Evolutionary conservation across 2,888 invertebrate genomes (phyloP).

Genomic region (Erebia aethiops): DNA sequence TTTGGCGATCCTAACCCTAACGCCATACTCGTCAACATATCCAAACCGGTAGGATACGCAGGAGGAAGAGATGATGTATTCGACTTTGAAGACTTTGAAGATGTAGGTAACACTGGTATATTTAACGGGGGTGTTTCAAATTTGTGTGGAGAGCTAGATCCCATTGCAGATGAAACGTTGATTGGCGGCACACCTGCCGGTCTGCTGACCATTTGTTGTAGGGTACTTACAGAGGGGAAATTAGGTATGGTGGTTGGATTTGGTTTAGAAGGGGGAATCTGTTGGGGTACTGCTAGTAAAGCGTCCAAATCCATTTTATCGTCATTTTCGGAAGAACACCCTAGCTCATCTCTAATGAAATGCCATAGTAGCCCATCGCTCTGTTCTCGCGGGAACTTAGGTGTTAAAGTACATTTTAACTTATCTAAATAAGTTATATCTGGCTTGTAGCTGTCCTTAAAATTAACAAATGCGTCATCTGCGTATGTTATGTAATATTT

Average conservation of each 20-base stretch:
- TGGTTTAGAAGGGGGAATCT: slow-evolving; percentile 74
- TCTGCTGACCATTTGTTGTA: slow-evolving; percentile 79
- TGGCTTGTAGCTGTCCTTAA: slow-evolving; percentile 85
- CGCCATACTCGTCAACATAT: slow-evolving; percentile 81
- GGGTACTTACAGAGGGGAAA: slow-evolving; percentile 77
- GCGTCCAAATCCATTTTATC: slow-evolving; percentile 86
- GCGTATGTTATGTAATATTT: slow-evolving; percentile 89
- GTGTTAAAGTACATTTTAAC: slow-evolving; percentile 89
- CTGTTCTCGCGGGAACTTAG: slow-evolving; percentile 92
- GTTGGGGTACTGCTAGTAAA: slow-evolving; percentile 83
- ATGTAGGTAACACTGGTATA: slow-evolving; percentile 83
- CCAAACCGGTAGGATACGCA: slow-evolving; percentile 74
- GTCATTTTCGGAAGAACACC: slow-evolving; percentile 86
- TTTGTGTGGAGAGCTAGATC: slow-evolving; percentile 79
- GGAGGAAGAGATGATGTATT: slow-evolving; percentile 79
- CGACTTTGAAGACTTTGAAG: slow-evolving; percentile 83
- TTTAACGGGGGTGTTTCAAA: slow-evolving; percentile 82
- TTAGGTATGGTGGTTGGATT: slow-evolving; percentile 68
- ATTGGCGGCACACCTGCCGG: slow-evolving; percentile 79
- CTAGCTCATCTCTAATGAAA: slow-evolving; percentile 89
- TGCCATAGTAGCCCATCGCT: slow-evolving; percentile 91
- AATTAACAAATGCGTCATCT: slow-evolving; percentile 73
- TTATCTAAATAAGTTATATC: slow-evolving; percentile 92
- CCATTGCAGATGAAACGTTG: slow-evolving; percentile 73
- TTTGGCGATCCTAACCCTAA: slow-evolving; percentile 72